Base-by-base conservation (phyloP, 2,888 invertebrate species). In the Octodonta nipae region DNA sequence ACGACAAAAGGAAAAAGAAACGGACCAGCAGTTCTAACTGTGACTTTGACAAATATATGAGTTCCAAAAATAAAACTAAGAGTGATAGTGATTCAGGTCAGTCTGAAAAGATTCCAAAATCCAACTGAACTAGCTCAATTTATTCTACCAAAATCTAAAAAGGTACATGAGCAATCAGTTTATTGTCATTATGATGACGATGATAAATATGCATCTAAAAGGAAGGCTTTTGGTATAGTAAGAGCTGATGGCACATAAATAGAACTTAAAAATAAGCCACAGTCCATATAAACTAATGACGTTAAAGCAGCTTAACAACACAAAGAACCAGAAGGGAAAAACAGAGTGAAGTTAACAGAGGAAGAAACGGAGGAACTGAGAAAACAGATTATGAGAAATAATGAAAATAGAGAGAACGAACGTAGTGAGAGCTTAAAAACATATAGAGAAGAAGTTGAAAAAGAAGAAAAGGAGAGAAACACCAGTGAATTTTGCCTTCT, bases 331-430 rank as follows among this genome's bases (percentile, higher is more conserved):
- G 43, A 47, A 5, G 43, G 34, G 33, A 58, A 54, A 33, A 47
- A 45, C 41, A 41, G 47, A 36, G 52, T 58, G 36, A 60, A 56
- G 41, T 54, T 76, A 4, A 66, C 68, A 8, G 73, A 73, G 33
- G 68, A 68, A 38, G 83, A 85, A 50, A 76, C 74, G 45, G 80
- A 87, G 52, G 66, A 65, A 35, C 70, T 73, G 26, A 67, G 81
- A 26, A 67, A 65, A 29, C 86, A 83, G 59, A 92, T 92, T 92
- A 77, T 78, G 69, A 67, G 72, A 6, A 84, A 89, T 54, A 91
- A 88, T 0, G 61, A 61, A 1, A 70, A 73, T 66, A 67, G 79
- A 0, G 80, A 82, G 51, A 65, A 65, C 22, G 73, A 78, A 58
- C 67, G 82, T 20, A 71, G 70, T 6, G 63, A 63, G 26, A 72